A percentile compares a stretch with the other conserved stretches of the same genome.
Conservation (phyloP, 2,113 vertebrate species). For the Gila orcuttii region DNA sequence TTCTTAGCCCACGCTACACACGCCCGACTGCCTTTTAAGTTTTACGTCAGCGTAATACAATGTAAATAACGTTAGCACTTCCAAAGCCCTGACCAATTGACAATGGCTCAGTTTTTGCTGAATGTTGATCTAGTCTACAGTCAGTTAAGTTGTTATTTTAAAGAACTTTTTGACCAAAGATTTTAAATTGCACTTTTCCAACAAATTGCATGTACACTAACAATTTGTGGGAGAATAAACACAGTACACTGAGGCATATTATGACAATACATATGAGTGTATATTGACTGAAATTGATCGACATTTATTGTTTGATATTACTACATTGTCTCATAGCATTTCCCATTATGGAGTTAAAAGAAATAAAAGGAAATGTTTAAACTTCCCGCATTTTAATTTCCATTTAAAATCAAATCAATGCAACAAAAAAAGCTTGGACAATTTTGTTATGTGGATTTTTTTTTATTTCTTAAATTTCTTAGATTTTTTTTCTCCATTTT, state of each 20-base stretch:
- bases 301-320: conserved; percentile 7
- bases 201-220: conserved; percentile 15
- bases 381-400: not conserved
- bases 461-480: conserved; percentile 48
- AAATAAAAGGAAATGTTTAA: not conserved
- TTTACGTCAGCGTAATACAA: not conserved
- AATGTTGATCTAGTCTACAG: not conserved
- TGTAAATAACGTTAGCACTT: conserved; percentile 25
- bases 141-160: not conserved
- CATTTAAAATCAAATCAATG: not conserved
- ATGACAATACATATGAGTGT: not conserved
- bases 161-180: not conserved
- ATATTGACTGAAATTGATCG: conserved; percentile 27
- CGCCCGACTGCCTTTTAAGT: not conserved
- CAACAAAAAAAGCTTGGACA: not conserved
- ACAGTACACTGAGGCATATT: not conserved
- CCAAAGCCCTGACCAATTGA: not conserved
- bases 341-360: not conserved
- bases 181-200: not conserved
- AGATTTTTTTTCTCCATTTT: conserved; percentile 36
- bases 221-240: not conserved
- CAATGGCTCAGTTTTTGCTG: not conserved
- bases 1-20: not conserved
- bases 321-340: not conserved
- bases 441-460: conserved; percentile 32